Base-by-base conservation (phyloP, 2,797 vertebrate genomes). In the Megalops cyprinoides region DNA sequence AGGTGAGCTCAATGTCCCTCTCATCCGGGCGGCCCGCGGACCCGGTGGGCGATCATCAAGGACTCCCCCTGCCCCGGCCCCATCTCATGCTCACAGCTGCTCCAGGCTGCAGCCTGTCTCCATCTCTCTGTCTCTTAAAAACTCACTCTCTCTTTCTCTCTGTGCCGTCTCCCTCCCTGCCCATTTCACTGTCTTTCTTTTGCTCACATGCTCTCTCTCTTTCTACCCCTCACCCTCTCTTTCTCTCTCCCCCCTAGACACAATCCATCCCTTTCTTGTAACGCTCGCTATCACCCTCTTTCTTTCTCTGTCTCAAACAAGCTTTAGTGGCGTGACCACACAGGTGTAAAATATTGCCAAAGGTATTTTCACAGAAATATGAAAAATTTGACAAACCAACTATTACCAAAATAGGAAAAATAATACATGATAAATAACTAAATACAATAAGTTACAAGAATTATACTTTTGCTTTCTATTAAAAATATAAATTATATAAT, bases 1-100 rank as follows among this genome's bases (percentile, higher is more conserved):
- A 62, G n/a, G n/a, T n/a, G n/a, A 37, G 49, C 0, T 39, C 42
- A 79, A 84, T 83, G 77, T 82, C 82, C 79, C 84, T 82, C 77
- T 58, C 46, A 39, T 77, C 31, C 48, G 14, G 74, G 25, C 18
- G 7, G 60, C 76, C 44, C 76, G 77, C 78, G 84, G 67, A 79
- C 79, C 78, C 82, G 20, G 55, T 49, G 71, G 75, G 69, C 78
- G 82, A 82, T 82, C 82, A 82, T 62, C 12, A 84, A 71, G 74
- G 78, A 79, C 80, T 74, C 73, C 39, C 81, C 84, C 51, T 79
- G 79, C 69, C 83, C 69, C 44, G 55, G 15, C 51, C 46, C 39
- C 81, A 83, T 85, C 81, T 83, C 79, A 83, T 77, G 73, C 60
- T 77, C 83, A 34, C 18, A 39, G 34, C 56, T 25, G 34, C 67